phyloP scores from a whole-genome alignment of 92 coral and sea anemone species.

The Isaurus tuberculatus region DNA sequence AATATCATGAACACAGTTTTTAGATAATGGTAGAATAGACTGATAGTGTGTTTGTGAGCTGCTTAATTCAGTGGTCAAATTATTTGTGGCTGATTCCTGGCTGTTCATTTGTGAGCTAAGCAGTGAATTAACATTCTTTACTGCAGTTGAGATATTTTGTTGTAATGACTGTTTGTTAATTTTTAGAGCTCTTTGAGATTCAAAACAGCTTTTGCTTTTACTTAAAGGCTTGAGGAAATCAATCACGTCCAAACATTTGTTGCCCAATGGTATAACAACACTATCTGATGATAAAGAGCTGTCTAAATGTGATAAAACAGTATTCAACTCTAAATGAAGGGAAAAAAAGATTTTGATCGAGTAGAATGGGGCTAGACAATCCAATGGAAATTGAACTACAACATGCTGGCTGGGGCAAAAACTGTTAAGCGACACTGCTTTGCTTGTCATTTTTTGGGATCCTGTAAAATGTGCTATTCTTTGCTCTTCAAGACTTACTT shows the following conservation, averaged over 20 bases:
- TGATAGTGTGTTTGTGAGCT: background rate
- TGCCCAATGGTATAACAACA: constrained; percentile 16
- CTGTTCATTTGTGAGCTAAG: background rate
- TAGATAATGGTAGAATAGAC: background rate
- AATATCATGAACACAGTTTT: constrained; percentile 7
- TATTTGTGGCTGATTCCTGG: background rate
- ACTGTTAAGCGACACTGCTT: background rate
- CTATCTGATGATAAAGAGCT: background rate
- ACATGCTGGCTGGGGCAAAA: background rate
- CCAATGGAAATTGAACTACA: constrained; percentile 6
- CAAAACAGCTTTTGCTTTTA: background rate
- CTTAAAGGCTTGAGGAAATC: constrained; percentile 17
- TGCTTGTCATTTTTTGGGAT: background rate
- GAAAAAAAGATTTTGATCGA: background rate
- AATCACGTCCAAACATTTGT: constrained; percentile 10
- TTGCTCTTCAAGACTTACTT: background rate
- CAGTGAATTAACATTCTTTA: background rate
- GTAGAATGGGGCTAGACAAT: background rate
- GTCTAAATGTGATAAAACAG: constrained; percentile 18
- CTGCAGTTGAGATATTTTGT: constrained; percentile 1
- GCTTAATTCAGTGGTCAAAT: background rate
- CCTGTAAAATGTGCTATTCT: background rate
- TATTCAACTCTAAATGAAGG: constrained; percentile 24
- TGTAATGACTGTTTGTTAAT: constrained; percentile 10
- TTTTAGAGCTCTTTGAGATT: background rate